Conservation (phyloP, 1,140 invertebrate genomes). For the Zaprionus davidi region DNA sequence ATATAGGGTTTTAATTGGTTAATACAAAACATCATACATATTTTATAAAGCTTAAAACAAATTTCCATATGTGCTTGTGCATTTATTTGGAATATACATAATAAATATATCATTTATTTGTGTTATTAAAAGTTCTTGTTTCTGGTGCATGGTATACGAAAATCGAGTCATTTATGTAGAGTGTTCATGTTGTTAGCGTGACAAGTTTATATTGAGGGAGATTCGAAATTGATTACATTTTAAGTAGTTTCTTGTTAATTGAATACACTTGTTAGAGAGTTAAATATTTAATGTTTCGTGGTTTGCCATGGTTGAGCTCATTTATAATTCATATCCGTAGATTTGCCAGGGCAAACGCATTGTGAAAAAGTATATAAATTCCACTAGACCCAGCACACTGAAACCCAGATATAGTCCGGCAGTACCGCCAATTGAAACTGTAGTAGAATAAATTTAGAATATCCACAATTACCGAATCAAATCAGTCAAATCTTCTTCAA, state of each 20-base stretch:
- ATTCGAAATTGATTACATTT: not conserved
- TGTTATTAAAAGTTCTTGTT: not conserved
- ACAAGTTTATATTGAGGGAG: not conserved
- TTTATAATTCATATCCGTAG: constrained; percentile 64
- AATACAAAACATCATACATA: not conserved
- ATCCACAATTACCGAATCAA: no score
- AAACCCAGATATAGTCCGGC: constrained; percentile 89
- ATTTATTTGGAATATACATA: no score
- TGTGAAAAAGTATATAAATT: constrained; percentile 88
- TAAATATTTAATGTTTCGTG: not conserved
- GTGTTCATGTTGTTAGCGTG: not conserved
- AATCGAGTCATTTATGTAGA: not conserved
- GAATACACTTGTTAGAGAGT: constrained; percentile 4
- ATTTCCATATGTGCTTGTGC: no score
- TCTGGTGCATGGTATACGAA: not conserved
- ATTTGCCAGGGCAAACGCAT: constrained; percentile 86
- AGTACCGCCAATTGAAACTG: constrained; percentile 89
- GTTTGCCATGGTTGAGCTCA: not conserved
- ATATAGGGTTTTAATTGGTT: not conserved
- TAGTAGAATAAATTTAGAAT: not conserved
- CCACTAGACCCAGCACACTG: constrained; percentile 88
- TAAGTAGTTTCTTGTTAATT: not conserved
- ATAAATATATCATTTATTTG: no score
- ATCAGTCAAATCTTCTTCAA: no score
- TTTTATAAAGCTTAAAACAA: no score